phyloP scores from a whole-genome alignment of 2,888 invertebrate genomes.

The Graphium colonna region DNA sequence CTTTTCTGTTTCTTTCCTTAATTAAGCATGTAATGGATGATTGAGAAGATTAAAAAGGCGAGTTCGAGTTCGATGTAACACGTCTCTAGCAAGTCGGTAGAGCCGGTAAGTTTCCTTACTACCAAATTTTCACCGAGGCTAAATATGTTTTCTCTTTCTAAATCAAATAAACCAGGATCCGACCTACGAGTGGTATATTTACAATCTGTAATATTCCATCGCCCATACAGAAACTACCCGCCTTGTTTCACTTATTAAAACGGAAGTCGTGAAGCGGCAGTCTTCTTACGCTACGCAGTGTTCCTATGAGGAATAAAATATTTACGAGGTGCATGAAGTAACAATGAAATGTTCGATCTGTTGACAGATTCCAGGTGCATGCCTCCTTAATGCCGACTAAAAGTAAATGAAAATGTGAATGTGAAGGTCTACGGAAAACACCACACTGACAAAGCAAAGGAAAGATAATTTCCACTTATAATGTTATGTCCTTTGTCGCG shows the following conservation, averaged over 20 bases:
- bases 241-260: slow-evolving; percentile 51
- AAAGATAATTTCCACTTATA: background rate
- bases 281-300: slow-evolving; percentile 43
- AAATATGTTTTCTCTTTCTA: too few relatives aligned
- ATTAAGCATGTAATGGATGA: too few relatives aligned
- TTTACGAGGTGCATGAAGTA: slow-evolving; percentile 71
- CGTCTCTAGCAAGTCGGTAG: too few relatives aligned
- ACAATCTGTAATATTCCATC: slow-evolving; percentile 7
- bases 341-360: slow-evolving; percentile 48
- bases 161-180: background rate
- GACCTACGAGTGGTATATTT: background rate
- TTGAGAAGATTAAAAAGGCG: too few relatives aligned
- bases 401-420: slow-evolving; percentile 20
- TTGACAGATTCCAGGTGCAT: slow-evolving; percentile 33
- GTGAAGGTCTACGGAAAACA: slow-evolving; percentile 6
- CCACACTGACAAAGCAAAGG: too few relatives aligned
- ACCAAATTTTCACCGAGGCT: too few relatives aligned
- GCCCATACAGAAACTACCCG: slow-evolving; percentile 3
- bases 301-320: slow-evolving; percentile 49
- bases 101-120: too few relatives aligned
- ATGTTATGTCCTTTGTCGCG: background rate
- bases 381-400: slow-evolving; percentile 25
- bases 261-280: slow-evolving; percentile 50
- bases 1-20: too few relatives aligned
- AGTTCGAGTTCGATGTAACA: too few relatives aligned